Base-by-base conservation (phyloP, 1,140 invertebrate genomes). In the Pygmarrhopalites habei region DNA sequence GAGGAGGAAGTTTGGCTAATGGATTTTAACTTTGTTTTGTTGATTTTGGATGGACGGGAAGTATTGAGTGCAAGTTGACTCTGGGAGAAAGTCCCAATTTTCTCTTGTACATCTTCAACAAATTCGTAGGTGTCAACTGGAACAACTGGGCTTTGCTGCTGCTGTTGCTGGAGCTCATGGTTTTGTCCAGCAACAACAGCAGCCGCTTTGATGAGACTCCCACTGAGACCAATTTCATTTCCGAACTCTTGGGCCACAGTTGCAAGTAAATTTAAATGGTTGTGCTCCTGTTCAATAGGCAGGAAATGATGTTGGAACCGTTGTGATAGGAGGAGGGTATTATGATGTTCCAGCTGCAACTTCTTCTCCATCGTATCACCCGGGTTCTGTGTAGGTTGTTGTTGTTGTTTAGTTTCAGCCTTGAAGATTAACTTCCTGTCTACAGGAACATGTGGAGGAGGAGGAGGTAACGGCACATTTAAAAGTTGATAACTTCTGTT, bases 221-320 rank as follows among this genome's bases (percentile, higher is more conserved):
- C 7, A 26, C 19, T 52, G 14, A 26, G 14, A 19, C 25, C 25
- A 25, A 52, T 26, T 26, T 56, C 53, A 56, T 41, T 56, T n/a
- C 66, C 69, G 53, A 66, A 66, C 49, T 71, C 69, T 28, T 68
- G 64, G 21, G 69, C 69, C 15, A 71, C 69, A 25, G 69, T 71
- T 25, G 69, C 69, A 28, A 71, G 51, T 19, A 71, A 51, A 64
- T 64, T 58, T 35, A 71, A 57, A 60, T 65, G 62, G 64, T 60
- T 65, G 25, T 67, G 62, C 51, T 59, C 62, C 32, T 65, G 46
- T 32, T 58, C 56, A 30, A 12, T 30, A 41, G n/a, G 35, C 3
- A 39, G 29, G 39, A n/a, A n/a, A 35, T 35, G 32, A 35, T 35
- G 32, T 35, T 35, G 32, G 15, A 35, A 35, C 5, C 32, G 32